Evolutionary conservation across 2,888 invertebrate genomes (phyloP), one percentile per base, ranked within the genome.

Genomic region (Pristionchus maxplancki): DNA sequence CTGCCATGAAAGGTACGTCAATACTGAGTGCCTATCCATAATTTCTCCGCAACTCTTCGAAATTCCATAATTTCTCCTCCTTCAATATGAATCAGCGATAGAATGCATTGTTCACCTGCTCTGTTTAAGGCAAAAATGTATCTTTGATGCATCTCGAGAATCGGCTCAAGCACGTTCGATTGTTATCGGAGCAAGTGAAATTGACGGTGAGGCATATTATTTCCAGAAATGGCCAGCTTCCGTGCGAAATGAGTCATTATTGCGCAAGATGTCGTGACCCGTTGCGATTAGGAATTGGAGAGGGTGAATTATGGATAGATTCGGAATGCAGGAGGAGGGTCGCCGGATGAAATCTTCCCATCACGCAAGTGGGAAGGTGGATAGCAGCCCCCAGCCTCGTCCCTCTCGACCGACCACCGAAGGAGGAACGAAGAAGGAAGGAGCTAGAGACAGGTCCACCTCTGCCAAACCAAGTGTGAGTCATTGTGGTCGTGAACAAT

Each of bases 281-380:
- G 20, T 4, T 1, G 71, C 71, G 20, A 37, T 71, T 71, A 20
- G 71, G 71, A 5, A 44, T n/a, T 11, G n/a, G 24, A 15, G 48
- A 11, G 28, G 40, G 44, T 78, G 78, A 78, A 78, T 78, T 48
- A 78, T 78, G 78, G 28, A 78, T 78, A n/a, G 44, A 78, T 44
- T 24, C n/a, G 24, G 17, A 64, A 53, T 85, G 85, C 24, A 64
- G 85, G 85, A 85, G 64, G 64, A 64, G 48, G 50, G 40, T 4
- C 44, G 85, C 40, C 85, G 85, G 40, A 40, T 83, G 34, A 83
- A 83, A 53, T 50, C 82, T 31, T 50, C 82, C 82, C 37, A 34
- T n/a, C 85, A 85, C 85, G 85, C 64, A 34, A 85, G 20, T n/a
- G 64, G 37, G 64, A 62, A 84, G 84, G 84, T 62, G 84, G 44